These are phyloP conservation scores for Lysandra bellargus DNA, from an alignment of 2,888 invertebrate genomes.

Conservation along the genomic window DNA sequence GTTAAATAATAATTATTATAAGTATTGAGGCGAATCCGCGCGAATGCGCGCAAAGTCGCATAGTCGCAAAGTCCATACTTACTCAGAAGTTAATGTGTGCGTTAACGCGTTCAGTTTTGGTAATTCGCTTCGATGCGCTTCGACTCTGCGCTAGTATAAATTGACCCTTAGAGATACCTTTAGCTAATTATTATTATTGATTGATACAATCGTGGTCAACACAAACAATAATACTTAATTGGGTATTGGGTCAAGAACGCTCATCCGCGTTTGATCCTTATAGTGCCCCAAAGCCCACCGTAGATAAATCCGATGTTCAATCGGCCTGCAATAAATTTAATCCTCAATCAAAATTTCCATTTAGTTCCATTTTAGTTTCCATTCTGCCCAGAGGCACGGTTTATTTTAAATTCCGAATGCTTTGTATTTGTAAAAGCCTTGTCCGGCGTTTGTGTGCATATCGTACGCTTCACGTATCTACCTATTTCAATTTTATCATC, in stretches of 20 bases:
- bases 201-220: too few species aligned
- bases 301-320: conserved; percentile 8
- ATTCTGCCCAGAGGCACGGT: not conserved
- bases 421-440: conserved; percentile 17
- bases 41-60: too few species aligned
- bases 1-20: too few species aligned
- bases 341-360: conserved; percentile 31
- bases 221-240: not conserved
- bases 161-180: too few species aligned
- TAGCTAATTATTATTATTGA: too few species aligned
- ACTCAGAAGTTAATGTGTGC: too few species aligned
- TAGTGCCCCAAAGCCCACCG: conserved; percentile 28
- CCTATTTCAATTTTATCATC: not conserved
- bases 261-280: conserved; percentile 52
- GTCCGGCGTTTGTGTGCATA: conserved; percentile 1
- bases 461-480: not conserved
- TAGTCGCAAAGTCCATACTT: too few species aligned
- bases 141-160: too few species aligned
- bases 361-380: conserved; percentile 29
- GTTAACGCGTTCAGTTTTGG: too few species aligned
- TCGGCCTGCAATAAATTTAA: conserved; percentile 23
- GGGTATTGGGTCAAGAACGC: conserved; percentile 32
- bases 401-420: conserved; percentile 19
- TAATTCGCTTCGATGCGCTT: too few species aligned
- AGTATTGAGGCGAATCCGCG: too few species aligned